Percentiles rank a stretch among this genome's conserved stretches.
Conservation (phyloP, 2,888 invertebrate genomes). For the Priocnemis perturbator region DNA sequence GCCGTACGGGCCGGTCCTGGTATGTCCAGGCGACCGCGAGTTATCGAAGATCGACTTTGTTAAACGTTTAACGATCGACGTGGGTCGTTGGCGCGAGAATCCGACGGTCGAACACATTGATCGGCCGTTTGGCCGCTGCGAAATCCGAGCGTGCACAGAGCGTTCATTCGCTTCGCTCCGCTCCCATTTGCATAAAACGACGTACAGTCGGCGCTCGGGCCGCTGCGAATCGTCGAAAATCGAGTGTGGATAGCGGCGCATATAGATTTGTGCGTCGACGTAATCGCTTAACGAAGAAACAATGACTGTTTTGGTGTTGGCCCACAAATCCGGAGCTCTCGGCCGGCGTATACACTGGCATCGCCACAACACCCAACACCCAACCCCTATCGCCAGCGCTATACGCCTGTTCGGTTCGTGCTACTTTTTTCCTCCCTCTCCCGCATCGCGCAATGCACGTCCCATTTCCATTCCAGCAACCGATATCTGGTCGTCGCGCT, state of each 20-base stretch:
- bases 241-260: slow-evolving; percentile 28
- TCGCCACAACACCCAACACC: slow-evolving; percentile 18
- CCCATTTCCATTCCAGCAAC: slow-evolving; percentile 46
- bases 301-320: slow-evolving; percentile 47
- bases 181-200: background rate
- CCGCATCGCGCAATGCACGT: slow-evolving; percentile 35
- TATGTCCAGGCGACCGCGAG: no score
- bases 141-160: no score
- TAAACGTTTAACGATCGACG: no score
- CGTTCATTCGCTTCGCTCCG: no score
- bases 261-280: slow-evolving; percentile 21
- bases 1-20: no score
- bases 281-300: slow-evolving; percentile 58
- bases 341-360: slow-evolving; percentile 18
- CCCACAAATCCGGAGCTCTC: slow-evolving; percentile 36
- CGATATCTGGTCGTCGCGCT: slow-evolving; percentile 46
- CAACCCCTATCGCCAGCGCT: slow-evolving; percentile 30
- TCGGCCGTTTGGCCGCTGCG: no score
- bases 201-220: background rate
- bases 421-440: slow-evolving; percentile 25
- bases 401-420: slow-evolving; percentile 33
- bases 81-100: no score
- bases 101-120: no score
- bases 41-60: no score
- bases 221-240: slow-evolving; percentile 22